Base-by-base conservation (phyloP, 1,140 invertebrate genomes). In the Drosophila navojoa region DNA sequence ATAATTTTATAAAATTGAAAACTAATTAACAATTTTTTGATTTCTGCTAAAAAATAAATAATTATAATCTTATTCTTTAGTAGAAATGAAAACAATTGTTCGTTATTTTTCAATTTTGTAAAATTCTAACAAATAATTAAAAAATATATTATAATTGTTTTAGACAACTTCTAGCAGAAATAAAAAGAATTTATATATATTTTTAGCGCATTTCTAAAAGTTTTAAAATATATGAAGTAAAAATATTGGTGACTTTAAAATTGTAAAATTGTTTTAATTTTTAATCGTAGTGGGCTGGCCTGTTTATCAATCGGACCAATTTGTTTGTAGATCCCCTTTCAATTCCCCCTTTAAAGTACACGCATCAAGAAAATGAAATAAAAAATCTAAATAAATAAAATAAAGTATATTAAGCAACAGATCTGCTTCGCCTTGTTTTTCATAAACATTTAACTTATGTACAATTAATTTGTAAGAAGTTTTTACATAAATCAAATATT, bases 381-480 rank as follows among this genome's bases (percentile, higher is more conserved):
- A 62, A 32, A 58, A 66, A 60, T 66, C 15, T 27, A 59, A 29
- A 27, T 9, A 55, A 42, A 40, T 1, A 38, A 47, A 15, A 44
- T 9, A 52, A 50, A 42, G n/a, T 45, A 45, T 19, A 38, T 38
- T 45, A 45, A 45, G 42, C 42, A 45, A 45, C n/a, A 45, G 11
- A 15, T 45, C 71, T 45, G 68, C 67, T 75, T 82, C 79, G 82
- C 82, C 82, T 87, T 87, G 81, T 86, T 85, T 86, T 85, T 84
- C 73, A 77, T 57, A 79, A 73, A 73, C 62, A 76, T 72, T 72
- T 61, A 64, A 64, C 60, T 76, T 71, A 77, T 84, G 80, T 90
- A 87, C 84, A 87, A 87, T 90, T 90, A 84, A 82, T 89, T 87
- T 89, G 22, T 87, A 87, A 87, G 84, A 38, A 49, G 71, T 77